These are phyloP conservation scores for Drosophila yakuba DNA, from an alignment of 1,140 invertebrate genomes.

Conservation along the genomic window DNA sequence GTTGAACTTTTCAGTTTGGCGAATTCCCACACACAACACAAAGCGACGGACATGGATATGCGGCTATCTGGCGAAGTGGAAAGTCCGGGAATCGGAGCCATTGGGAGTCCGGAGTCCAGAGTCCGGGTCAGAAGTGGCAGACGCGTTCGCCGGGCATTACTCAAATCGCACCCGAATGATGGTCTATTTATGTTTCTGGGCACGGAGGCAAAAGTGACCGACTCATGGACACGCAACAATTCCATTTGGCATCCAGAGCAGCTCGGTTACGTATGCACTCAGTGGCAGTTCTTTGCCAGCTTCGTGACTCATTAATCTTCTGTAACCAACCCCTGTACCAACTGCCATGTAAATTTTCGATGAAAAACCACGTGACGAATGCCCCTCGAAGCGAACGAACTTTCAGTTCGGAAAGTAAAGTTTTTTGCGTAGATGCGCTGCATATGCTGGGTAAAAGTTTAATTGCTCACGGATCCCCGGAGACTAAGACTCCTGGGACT, in stretches of 20 bases:
- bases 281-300: slow-evolving; percentile 1
- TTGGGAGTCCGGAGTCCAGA: too few species aligned
- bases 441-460: slow-evolving; percentile 10
- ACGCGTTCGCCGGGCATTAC: slow-evolving; percentile 41
- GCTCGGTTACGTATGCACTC: not conserved
- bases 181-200: slow-evolving; percentile 35
- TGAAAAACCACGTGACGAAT: slow-evolving; percentile 23
- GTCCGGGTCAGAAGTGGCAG: not conserved
- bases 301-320: slow-evolving; percentile 37
- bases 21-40: not conserved
- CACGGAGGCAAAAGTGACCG: slow-evolving; percentile 24
- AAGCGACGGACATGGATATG: not conserved
- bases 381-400: slow-evolving; percentile 3
- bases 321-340: not conserved
- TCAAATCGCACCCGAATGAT: slow-evolving; percentile 32
- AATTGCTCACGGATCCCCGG: slow-evolving; percentile 23
- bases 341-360: slow-evolving; percentile 17
- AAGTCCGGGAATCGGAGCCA: too few species aligned
- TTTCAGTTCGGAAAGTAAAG: not conserved
- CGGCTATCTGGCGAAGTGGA: not conserved
- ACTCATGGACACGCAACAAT: slow-evolving; percentile 29
- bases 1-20: not conserved
- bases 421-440: not conserved
- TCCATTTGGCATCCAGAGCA: slow-evolving; percentile 19
- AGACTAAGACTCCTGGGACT: not conserved